Conservation (phyloP, 2,113 vertebrate genomes). For the Hepsetus odoe region DNA sequence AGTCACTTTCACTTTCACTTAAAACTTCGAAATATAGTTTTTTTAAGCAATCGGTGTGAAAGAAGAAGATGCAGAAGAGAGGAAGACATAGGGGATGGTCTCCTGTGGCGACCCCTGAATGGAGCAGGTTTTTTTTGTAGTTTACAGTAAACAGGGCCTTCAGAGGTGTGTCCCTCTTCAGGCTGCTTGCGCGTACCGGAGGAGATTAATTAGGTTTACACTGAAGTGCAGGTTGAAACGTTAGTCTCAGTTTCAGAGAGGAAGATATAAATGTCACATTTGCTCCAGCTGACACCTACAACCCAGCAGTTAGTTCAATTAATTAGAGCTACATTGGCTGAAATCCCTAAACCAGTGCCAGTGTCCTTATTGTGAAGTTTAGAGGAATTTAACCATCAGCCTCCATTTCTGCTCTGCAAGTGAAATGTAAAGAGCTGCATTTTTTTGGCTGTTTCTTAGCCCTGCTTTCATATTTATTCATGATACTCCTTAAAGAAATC, state of each 20-base stretch:
- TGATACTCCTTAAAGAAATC: too few species aligned
- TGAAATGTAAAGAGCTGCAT: neutral
- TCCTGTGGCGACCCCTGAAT: too few species aligned
- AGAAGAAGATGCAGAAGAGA: too few species aligned
- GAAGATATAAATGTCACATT: slow-evolving; percentile 7
- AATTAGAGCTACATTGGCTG: neutral
- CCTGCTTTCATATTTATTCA: too few species aligned
- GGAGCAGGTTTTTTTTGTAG: too few species aligned
- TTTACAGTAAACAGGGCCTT: too few species aligned
- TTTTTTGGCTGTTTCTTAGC: neutral
- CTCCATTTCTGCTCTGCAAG: neutral
- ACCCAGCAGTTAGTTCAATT: neutral
- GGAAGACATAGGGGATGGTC: too few species aligned
- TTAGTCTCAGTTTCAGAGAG: neutral
- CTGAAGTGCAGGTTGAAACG: neutral
- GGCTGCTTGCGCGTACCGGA: neutral
- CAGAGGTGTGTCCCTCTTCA: too few species aligned
- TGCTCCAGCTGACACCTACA: slow-evolving; percentile 6
- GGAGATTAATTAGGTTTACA: slow-evolving; percentile 6
- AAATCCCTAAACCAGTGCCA: neutral
- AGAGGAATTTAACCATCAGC: neutral
- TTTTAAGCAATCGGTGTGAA: too few species aligned
- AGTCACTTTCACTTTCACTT: too few species aligned
- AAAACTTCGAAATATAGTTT: too few species aligned
- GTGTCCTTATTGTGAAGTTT: neutral